Evolutionary conservation across 2,888 invertebrate genomes (phyloP).

Genomic region (Elgonia sp.): DNA sequence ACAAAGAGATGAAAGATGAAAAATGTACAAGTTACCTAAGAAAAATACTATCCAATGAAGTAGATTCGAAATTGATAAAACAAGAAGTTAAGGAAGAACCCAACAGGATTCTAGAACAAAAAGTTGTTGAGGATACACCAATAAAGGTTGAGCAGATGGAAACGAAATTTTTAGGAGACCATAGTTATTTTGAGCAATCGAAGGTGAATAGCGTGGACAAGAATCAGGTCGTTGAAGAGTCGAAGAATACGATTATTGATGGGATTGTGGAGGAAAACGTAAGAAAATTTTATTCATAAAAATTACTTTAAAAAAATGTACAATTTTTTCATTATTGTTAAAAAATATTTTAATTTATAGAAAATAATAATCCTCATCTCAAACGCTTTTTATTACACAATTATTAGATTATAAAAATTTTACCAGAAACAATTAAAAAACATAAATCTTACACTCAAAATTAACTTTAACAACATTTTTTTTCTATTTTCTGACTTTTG

Average conservation of each 20-base stretch:
- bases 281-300: too few relatives aligned
- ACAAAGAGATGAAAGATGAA: slow-evolving; percentile 83
- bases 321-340: too few relatives aligned
- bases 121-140: too few relatives aligned
- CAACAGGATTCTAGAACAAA: slow-evolving; percentile 71
- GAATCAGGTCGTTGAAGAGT: slow-evolving; percentile 74
- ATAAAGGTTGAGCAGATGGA: slow-evolving; percentile 77
- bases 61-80: slow-evolving; percentile 82
- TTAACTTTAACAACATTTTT: too few relatives aligned
- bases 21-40: slow-evolving; percentile 84
- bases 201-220: slow-evolving; percentile 77
- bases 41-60: slow-evolving; percentile 84
- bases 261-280: slow-evolving; percentile 83
- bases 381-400: too few relatives aligned
- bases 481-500: too few relatives aligned
- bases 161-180: slow-evolving; percentile 83
- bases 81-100: slow-evolving; percentile 78
- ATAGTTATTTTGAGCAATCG: slow-evolving; percentile 84
- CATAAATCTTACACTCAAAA: too few relatives aligned
- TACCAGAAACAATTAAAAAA: too few relatives aligned
- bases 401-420: too few relatives aligned
- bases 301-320: too few relatives aligned
- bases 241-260: slow-evolving; percentile 78
- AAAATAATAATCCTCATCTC: too few relatives aligned
- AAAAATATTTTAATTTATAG: too few relatives aligned